phyloP scores from a whole-genome alignment of 2,797 vertebrate genomes.

The Myotis planiceps region DNA sequence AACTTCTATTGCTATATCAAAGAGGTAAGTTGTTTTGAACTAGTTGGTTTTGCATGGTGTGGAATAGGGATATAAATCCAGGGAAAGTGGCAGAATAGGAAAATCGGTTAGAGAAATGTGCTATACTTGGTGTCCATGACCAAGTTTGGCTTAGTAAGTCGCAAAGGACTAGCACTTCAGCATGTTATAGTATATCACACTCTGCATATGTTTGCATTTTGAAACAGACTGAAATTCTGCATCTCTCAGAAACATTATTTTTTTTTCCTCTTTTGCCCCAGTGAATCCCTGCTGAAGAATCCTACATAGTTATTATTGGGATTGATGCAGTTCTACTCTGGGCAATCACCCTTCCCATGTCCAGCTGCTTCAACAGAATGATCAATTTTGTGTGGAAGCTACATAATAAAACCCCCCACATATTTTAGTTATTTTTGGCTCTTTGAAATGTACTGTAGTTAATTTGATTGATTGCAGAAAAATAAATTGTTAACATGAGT shows the following conservation, averaged over 20 bases:
- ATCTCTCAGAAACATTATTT: background rate
- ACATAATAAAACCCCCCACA: background rate
- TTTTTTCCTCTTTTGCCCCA: background rate
- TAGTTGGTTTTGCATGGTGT: background rate
- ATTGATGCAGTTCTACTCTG: slow-evolving; percentile 3
- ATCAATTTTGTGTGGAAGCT: slow-evolving; percentile 26
- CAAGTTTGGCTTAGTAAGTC: background rate
- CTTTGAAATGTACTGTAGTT: slow-evolving; percentile 34
- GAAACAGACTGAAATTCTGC: background rate
- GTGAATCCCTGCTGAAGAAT: background rate
- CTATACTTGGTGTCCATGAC: background rate
- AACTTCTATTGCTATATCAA: background rate
- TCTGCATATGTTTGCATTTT: background rate
- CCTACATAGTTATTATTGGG: background rate
- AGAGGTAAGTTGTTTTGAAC: background rate
- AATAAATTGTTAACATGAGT: background rate
- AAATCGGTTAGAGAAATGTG: background rate
- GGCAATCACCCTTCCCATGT: slow-evolving; percentile 15
- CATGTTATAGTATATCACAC: background rate
- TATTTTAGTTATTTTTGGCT: slow-evolving; percentile 59
- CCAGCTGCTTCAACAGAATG: slow-evolving; percentile 60
- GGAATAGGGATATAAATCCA: background rate
- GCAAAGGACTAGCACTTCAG: background rate
- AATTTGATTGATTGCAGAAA: slow-evolving; percentile 53
- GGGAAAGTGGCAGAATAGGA: background rate